Evolutionary conservation across 2,797 vertebrate genomes (phyloP), one percentile per base, ranked within the genome.

Genomic region (Pipistrellus pipistrellus): DNA sequence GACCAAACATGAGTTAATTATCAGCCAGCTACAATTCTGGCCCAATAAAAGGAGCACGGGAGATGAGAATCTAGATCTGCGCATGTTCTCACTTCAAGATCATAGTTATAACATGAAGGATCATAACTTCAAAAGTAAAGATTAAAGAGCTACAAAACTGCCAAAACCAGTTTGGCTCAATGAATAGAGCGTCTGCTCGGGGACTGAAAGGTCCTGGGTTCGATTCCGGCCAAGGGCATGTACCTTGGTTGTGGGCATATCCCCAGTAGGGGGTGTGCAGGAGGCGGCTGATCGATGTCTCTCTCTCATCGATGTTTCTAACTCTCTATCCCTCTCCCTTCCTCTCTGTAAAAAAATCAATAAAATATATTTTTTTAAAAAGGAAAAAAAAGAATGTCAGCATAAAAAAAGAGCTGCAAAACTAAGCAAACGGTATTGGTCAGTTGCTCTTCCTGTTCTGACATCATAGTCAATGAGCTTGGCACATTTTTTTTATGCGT

Each of bases 31-130:
- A 81, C 7, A 9, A 55, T 27, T 84, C 57, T 35, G 23, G 57
- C 57, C 68, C 76, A 32, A 27, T 76, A 18, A 94, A 75, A 92
- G 69, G 66, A 41, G 53, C 2, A 18, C 35, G 83, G 20, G n/a
- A 75, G 53, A 44, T 48, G 38, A 84, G 73, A 88, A 80, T 66
- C 41, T 85, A 57, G 21, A 71, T 80, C 51, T 78, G 32, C 66
- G 59, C 62, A 30, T 75, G 9, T 53, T 76, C 48, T 21, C 27
- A 64, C 48, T 68, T 69, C 75, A 85, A 77, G 77, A 69, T 85
- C 46, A 20, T 66, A 48, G 73, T 73, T 83, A 32, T 6, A 93
- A 78, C 32, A 71, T 57, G 85, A 88, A 95, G 55, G 81, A 44
- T 32, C 44, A 14, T 41, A 48, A 89, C 35, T 77, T 87, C 55